Conservation (phyloP, 2,888 invertebrate species). For the Anthophora plumipes region DNA sequence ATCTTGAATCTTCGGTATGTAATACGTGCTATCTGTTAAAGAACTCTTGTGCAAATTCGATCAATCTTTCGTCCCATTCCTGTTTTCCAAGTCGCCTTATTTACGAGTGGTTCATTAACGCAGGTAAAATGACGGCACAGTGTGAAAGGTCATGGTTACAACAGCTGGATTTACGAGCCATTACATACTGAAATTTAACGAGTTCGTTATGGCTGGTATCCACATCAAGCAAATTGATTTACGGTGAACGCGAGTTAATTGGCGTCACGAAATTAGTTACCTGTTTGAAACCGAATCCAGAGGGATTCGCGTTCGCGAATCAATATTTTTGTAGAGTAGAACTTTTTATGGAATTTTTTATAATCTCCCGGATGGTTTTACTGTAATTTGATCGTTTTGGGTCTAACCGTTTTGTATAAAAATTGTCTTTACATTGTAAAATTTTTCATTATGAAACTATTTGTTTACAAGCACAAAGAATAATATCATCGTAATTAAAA, state of each 20-base stretch:
- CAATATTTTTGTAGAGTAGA: not conserved
- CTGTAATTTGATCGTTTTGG: not conserved
- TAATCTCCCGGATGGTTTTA: not conserved
- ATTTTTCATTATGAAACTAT: no score
- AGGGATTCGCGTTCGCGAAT: not conserved
- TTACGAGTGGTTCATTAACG: conserved; percentile 10
- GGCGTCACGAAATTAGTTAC: conserved; percentile 23
- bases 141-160: conserved; percentile 35
- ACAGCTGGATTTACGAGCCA: conserved; percentile 32
- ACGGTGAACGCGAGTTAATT: conserved; percentile 34
- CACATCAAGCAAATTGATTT: conserved; percentile 28
- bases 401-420: no score
- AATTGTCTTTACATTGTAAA: no score
- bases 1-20: no score
- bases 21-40: not conserved
- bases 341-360: not conserved
- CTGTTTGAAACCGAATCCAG: not conserved
- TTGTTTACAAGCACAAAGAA: no score
- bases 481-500: no score
- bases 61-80: not conserved
- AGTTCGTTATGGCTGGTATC: conserved; percentile 33
- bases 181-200: conserved; percentile 37
- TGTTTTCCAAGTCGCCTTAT: not conserved
- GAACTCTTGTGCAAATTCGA: not conserved
- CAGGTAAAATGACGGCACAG: conserved; percentile 7